Percentiles rank a stretch among this genome's conserved stretches.
Conservation (phyloP, 2,888 invertebrate species). For the Lasioglossum villosulum region DNA sequence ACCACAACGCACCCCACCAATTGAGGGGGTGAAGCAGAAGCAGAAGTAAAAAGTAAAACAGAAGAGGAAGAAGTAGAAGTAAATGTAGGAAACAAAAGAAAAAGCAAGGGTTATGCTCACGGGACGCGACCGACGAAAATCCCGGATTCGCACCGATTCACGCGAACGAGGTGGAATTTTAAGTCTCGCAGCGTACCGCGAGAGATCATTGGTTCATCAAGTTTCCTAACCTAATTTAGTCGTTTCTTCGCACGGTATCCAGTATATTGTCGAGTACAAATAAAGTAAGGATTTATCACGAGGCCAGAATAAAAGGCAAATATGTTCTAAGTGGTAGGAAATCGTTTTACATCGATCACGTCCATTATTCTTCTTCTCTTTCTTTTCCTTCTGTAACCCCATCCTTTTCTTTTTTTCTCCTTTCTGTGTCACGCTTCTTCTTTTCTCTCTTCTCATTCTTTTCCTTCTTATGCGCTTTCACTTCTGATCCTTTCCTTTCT, state of each 20-base stretch:
- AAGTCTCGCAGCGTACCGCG: slow-evolving; percentile 43
- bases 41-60: not conserved
- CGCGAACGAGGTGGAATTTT: slow-evolving; percentile 24
- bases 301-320: slow-evolving; percentile 73
- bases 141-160: slow-evolving; percentile 1
- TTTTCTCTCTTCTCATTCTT: slow-evolving; percentile 72
- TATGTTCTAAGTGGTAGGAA: slow-evolving; percentile 67
- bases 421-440: not conserved
- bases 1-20: not conserved
- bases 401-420: slow-evolving; percentile 17
- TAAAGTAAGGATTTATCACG: slow-evolving; percentile 68
- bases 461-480: slow-evolving; percentile 44
- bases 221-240: slow-evolving; percentile 66
- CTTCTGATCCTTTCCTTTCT: not conserved
- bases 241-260: slow-evolving; percentile 63
- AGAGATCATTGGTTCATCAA: slow-evolving; percentile 55
- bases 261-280: slow-evolving; percentile 72
- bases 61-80: not conserved
- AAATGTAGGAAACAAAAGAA: not conserved
- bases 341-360: slow-evolving; percentile 59
- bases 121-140: not conserved
- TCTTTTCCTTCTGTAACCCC: not conserved
- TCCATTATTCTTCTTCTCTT: slow-evolving; percentile 32
- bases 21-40: not conserved
- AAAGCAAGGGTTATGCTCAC: not conserved